Evolutionary conservation across 1,140 invertebrate genomes (phyloP).

Genomic region (Drosophila nigrodunni): DNA sequence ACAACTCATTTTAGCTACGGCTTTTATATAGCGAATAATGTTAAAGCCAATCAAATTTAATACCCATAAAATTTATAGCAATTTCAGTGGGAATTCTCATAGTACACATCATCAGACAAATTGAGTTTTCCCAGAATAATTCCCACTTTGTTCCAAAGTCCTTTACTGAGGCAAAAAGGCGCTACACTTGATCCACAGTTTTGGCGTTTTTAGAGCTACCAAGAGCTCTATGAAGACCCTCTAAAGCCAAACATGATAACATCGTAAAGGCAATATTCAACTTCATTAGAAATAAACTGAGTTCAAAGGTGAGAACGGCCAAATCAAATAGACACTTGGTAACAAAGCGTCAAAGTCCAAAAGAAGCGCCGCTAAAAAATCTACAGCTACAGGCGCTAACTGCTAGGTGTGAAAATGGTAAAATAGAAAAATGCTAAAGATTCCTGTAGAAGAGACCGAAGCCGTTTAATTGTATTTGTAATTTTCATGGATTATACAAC

Average conservation of each 20-base stretch:
- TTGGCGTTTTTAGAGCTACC: constrained; percentile 6
- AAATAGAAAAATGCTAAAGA: neutral
- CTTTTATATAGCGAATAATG: too few species aligned
- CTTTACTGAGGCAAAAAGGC: constrained; percentile 2
- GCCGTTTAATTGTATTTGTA: constrained; percentile 75
- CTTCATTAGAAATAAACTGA: constrained; percentile 76
- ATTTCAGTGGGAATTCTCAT: neutral
- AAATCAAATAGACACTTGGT: constrained; percentile 61
- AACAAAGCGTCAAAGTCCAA: constrained; percentile 69
- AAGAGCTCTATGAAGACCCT: constrained; percentile 27
- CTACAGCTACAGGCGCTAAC: constrained; percentile 52
- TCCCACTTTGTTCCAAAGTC: neutral
- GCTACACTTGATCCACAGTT: constrained; percentile 28
- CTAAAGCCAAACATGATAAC: constrained; percentile 43
- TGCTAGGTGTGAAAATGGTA: constrained; percentile 68
- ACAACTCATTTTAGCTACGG: too few species aligned
- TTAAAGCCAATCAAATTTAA: neutral
- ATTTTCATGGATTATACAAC: constrained; percentile 63
- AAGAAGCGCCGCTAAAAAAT: constrained; percentile 60
- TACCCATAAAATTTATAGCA: neutral
- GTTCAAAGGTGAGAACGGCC: constrained; percentile 70
- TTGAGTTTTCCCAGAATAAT: constrained; percentile 17
- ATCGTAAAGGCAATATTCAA: constrained; percentile 52
- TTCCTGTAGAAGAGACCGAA: constrained; percentile 46
- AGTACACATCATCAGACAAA: constrained; percentile 4